A percentile compares a stretch with the other conserved stretches of the same genome.
Evolutionary conservation across 2,797 vertebrate genomes (phyloP).

Genomic region (Podargus strigoides): DNA sequence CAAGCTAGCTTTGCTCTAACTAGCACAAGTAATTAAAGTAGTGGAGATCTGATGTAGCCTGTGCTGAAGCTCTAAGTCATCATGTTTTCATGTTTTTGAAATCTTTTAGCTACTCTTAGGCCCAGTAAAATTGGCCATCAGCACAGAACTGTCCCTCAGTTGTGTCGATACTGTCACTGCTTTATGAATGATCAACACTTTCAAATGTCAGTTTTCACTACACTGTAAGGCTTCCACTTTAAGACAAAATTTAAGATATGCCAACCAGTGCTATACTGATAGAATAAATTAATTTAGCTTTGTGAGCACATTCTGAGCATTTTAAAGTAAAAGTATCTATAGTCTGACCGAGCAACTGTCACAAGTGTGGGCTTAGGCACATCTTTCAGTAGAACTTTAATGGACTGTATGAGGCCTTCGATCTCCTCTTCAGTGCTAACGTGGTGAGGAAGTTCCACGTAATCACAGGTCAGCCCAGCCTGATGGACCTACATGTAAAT

Average conservation of each 20-base stretch:
- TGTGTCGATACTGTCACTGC: neutral
- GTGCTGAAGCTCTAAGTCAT: neutral
- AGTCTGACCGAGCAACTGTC: constrained; percentile 86
- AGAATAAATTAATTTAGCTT: neutral
- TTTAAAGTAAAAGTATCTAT: neutral
- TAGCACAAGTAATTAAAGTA: neutral
- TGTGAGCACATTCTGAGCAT: neutral
- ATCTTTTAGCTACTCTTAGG: neutral
- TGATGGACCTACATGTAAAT: constrained; percentile 85
- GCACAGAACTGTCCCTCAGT: neutral
- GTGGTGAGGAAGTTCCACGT: constrained; percentile 91
- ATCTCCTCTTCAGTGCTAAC: constrained; percentile 89
- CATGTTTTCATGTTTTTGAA: neutral
- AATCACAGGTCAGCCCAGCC: constrained; percentile 93
- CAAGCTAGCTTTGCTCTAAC: neutral
- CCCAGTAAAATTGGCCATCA: neutral
- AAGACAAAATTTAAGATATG: neutral
- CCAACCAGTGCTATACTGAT: neutral
- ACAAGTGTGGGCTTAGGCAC: constrained; percentile 89
- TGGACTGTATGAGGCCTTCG: constrained; percentile 76
- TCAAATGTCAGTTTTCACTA: neutral
- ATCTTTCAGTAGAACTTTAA: constrained; percentile 74
- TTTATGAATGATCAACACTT: neutral
- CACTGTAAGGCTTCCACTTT: neutral
- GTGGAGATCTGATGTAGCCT: neutral